Percentiles rank a stretch among this genome's conserved stretches.
Evolutionary conservation across 2,888 invertebrate genomes (phyloP).

Genomic region (Ornithoptera priamus): DNA sequence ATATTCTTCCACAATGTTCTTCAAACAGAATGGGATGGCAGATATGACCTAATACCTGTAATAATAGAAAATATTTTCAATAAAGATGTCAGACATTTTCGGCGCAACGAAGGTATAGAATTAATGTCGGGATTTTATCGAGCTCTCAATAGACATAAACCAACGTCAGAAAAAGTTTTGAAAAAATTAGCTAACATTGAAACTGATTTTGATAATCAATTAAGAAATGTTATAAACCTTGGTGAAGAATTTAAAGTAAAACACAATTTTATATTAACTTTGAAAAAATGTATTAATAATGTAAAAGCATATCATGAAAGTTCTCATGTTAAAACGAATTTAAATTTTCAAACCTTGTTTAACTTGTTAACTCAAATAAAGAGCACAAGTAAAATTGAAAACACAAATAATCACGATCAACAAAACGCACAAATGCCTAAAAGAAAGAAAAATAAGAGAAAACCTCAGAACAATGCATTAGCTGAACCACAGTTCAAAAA

Average conservation of each 20-base stretch:
- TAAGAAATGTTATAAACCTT: slow-evolving; percentile 51
- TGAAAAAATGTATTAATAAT: slow-evolving; percentile 77
- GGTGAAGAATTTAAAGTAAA: slow-evolving; percentile 67
- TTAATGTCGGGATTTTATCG: slow-evolving; percentile 83
- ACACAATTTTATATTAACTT: slow-evolving; percentile 78
- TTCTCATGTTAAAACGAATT: slow-evolving; percentile 51
- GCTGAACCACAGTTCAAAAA: slow-evolving; percentile 52
- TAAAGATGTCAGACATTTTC: slow-evolving; percentile 81
- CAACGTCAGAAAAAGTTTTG: slow-evolving; percentile 50
- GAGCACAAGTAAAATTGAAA: slow-evolving; percentile 46
- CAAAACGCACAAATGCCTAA: slow-evolving; percentile 39
- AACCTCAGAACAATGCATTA: slow-evolving; percentile 54
- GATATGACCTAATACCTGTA: slow-evolving; percentile 78
- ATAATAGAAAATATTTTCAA: slow-evolving; percentile 82
- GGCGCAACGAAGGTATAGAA: slow-evolving; percentile 84
- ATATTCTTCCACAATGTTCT: slow-evolving; percentile 83
- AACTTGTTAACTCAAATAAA: slow-evolving; percentile 54
- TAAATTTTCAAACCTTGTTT: slow-evolving; percentile 56
- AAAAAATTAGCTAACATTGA: slow-evolving; percentile 68
- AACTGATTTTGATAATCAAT: slow-evolving; percentile 56
- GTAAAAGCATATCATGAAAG: slow-evolving; percentile 73
- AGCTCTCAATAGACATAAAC: slow-evolving; percentile 75
- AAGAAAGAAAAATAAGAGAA: slow-evolving; percentile 62
- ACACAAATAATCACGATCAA: slow-evolving; percentile 42
- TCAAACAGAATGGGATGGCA: slow-evolving; percentile 83